Evolutionary conservation across 2,888 invertebrate species (phyloP), one percentile per base, ranked within the genome.

Genomic region (Labia minor): DNA sequence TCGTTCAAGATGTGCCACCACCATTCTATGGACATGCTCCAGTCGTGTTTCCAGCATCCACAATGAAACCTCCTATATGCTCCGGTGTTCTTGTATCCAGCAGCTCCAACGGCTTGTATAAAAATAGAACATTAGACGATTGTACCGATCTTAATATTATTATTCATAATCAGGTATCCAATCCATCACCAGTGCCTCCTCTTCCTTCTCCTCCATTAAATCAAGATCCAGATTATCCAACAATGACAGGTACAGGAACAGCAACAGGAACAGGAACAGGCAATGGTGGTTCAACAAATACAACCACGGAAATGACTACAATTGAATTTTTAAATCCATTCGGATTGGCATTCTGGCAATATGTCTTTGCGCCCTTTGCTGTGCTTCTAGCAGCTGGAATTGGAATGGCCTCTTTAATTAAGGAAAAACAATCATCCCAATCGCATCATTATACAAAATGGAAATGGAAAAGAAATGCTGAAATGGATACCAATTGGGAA

Each of bases 311-410:
- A 11, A 14, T 16, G 6, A 49, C 49, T 16, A 16, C 16, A 8
- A 14, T 49, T 3, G 49, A 49, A 49, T 49, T 8, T 49, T 49
- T 85, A 0, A 85, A 81, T 75, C 86, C 86, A 0, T 76, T 86
- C 6, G 81, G 82, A 72, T 81, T 84, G 69, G 80, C 84, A 0
- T 75, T 85, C 37, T 79, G 85, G 74, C 81, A 86, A 66, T 72
- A 87, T 72, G 75, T 84, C 65, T 77, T 87, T 63, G 82, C 87
- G 0, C 88, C 88, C 0, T 75, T 87, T 63, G 82, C 82, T 0
- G 78, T 87, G 65, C 77, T 86, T 49, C 81, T 87, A 64, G 82
- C 84, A 1, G 82, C 86, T 0, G 80, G 84, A 0, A 82, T 87
- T 14, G 82, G 86, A 0, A 74, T 85, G 16, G 81, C 85, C 0